Evolutionary conservation across 2,888 invertebrate genomes (phyloP), one percentile per base, ranked within the genome.

Genomic region (Seira ritae): DNA sequence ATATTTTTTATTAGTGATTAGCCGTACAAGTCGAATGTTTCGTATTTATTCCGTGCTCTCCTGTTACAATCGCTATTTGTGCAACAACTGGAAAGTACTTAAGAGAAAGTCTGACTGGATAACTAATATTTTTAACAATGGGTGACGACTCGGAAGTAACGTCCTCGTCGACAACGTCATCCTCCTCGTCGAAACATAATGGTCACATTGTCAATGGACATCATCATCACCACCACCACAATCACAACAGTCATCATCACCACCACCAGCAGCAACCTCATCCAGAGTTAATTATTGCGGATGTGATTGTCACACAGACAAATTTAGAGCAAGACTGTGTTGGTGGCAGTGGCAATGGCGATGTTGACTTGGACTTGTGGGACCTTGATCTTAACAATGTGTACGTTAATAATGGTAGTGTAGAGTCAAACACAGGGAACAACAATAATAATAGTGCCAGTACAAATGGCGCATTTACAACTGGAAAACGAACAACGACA

Each of bases 341-440:
- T 70, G 83, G 80, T 77, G 80, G 80, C 23, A 80, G 83, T 85
- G 95, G 95, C 89, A 95, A 95, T 91, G 94, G 94, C 55, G 92
- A 92, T 88, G 90, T 91, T 85, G 95, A 95, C 89, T 92, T 95
- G 87, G 96, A 96, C 90, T 92, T 96, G 88, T 96, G 96, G 96
- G 95, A 95, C 89, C 90, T 94, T 90, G 94, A 94, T 90, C 90
- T 93, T 75, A 93, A 93, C 90, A 91, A 91, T 85, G 92, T 90
- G 86, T 85, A 88, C 81, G 84, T 84, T 46, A 84, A 85, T 70
- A 80, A 85, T 42, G 78, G 77, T 3, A 81, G 78, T 65, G 81
- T 81, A 17, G 78, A 78, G 67, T 78, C 70, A 6, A 79, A 73
- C 23, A 72, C 80, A 42, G 85, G 80, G 73, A 76, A 70, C 67